These are phyloP conservation scores for Brachionus calyciflorus DNA, from an alignment of 1,140 invertebrate species.

Conservation along the genomic window DNA sequence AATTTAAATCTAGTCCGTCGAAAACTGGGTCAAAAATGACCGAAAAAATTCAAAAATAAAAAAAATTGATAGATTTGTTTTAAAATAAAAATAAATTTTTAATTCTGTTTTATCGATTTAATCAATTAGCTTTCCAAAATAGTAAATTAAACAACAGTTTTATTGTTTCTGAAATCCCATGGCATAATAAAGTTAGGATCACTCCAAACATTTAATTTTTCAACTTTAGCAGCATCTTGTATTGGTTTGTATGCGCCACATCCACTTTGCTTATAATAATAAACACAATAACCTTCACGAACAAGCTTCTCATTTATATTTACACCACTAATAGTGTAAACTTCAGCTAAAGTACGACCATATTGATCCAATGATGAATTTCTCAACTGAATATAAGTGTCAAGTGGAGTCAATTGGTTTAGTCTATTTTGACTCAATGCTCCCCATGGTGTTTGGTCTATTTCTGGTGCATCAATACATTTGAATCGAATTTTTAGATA, in stretches of 20 bases:
- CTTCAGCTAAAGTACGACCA: conserved; percentile 7
- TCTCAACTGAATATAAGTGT: conserved; percentile 9
- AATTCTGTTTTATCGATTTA: too few species aligned
- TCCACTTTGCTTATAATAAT: conserved; percentile 9
- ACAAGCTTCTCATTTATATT: conserved; percentile 39
- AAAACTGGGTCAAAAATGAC: too few species aligned
- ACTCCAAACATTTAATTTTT: conserved; percentile 7
- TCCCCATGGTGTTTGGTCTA: conserved; percentile 21
- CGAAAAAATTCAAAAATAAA: too few species aligned
- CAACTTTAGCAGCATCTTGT: neutral
- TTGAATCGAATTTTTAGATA: conserved; percentile 18
- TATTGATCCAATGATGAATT: neutral
- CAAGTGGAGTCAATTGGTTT: neutral
- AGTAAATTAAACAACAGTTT: too few species aligned
- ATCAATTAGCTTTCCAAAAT: too few species aligned
- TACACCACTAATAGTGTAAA: neutral
- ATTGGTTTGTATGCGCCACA: neutral
- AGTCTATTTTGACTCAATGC: neutral
- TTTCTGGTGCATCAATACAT: conserved; percentile 40
- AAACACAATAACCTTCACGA: neutral
- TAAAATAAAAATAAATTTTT: too few species aligned
- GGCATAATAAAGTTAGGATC: conserved; percentile 17
- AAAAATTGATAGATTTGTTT: too few species aligned
- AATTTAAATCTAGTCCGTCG: too few species aligned
- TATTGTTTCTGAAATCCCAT: conserved; percentile 36